Conservation (phyloP, 2,888 invertebrate species). For the Dilophus febrilis region DNA sequence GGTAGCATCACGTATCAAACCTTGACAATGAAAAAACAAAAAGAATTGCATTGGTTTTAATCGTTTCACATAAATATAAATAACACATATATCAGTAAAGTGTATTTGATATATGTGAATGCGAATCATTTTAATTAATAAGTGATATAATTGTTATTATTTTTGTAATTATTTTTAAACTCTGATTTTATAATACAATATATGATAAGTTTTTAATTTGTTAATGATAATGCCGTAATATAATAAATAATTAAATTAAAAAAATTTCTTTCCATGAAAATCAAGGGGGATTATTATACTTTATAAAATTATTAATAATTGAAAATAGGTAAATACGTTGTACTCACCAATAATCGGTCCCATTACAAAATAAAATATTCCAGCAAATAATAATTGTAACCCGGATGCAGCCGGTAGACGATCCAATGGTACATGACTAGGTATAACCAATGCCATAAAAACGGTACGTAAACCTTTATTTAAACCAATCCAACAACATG, state of each 20-base stretch:
- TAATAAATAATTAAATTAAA: too few relatives aligned
- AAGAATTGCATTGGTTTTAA: not conserved
- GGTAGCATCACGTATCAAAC: slow-evolving; percentile 44
- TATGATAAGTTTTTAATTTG: too few relatives aligned
- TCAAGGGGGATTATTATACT: too few relatives aligned
- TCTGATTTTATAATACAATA: too few relatives aligned
- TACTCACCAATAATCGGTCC: slow-evolving; percentile 55
- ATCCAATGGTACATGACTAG: slow-evolving; percentile 49
- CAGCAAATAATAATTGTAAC: slow-evolving; percentile 47
- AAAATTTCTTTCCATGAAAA: too few relatives aligned
- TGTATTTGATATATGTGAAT: not conserved
- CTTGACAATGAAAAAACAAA: slow-evolving; percentile 24
- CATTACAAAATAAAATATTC: slow-evolving; percentile 39
- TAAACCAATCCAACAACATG: slow-evolving; percentile 48
- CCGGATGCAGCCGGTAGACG: slow-evolving; percentile 54
- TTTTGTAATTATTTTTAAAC: too few relatives aligned
- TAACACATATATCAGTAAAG: not conserved
- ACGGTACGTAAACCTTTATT: slow-evolving; percentile 56
- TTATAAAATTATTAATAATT: too few relatives aligned
- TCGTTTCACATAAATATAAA: not conserved
- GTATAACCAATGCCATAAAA: slow-evolving; percentile 56
- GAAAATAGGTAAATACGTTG: too few relatives aligned
- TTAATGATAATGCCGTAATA: too few relatives aligned
- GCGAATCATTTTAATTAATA: too few relatives aligned
- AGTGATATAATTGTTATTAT: too few relatives aligned